Evolutionary conservation across 2,113 vertebrate species (phyloP), one percentile per base, ranked within the genome.

Genomic region (Barbus barbus): DNA sequence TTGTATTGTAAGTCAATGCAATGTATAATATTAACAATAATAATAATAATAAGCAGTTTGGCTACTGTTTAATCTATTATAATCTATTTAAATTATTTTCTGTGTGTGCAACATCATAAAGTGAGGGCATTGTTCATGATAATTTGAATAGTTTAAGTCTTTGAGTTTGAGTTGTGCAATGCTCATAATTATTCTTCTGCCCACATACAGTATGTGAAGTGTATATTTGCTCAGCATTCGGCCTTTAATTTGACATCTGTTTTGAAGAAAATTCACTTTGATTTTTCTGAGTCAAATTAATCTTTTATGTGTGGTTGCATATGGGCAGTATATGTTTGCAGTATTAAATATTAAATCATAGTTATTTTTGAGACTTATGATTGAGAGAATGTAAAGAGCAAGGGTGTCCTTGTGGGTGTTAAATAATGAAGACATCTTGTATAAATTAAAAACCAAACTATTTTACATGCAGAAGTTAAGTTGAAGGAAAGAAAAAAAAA

Each of bases 101-200:
- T 22, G 2, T 41, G 9, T 51, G 14, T 11, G 8, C 26, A 31
- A 53, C 46, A 76, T 75, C 4, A 51, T 53, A 31, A 53, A 48
- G 24, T 20, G 44, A 75, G 44, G 4, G 4, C 2, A 51, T 53
- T 51, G 3, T 31, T 28, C 26, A 74, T 1, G 13, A 24, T 24
- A 8, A 28, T 16, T 9, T 33, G 18, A 33, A 69, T 36, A 9
- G 51, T 31, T 26, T 26, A n/a, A 71, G 24, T 72, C 18, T 36
- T 31, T 38, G 20, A 51, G 65, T 38, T 22, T 69, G 18, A 71
- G 20, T 71, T 71, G 67, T 2, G 20, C 38, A 71, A 38, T 9
- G 11, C 65, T 38, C 4, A n/a, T 69, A 71, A 71, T 71, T 38
- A 71, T 71, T 71, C 20, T 71, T n/a, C 67, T 38, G 67, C 67